Evolutionary conservation across 2,113 vertebrate species (phyloP), one percentile per base, ranked within the genome.

Genomic region (Corvus moneduloides): DNA sequence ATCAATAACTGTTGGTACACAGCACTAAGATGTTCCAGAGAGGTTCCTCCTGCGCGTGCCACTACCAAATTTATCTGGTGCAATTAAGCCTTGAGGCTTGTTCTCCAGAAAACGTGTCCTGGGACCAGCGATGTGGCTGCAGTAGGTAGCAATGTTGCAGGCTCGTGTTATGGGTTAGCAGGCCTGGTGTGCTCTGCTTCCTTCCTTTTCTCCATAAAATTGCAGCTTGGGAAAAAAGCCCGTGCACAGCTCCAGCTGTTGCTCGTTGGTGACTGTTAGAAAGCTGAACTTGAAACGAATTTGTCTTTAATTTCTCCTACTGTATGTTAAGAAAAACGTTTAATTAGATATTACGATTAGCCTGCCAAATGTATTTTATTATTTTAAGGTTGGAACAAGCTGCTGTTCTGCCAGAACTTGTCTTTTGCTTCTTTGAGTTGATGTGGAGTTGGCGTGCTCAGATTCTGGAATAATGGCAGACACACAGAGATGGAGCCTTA

Each of bases 1-100:
- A 95, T 93, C 52, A 63, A 17, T 94, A 86, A 84, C 86, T 22
- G 7, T 3, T 13, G 37, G 33, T 73, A 16, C 0, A 5, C 61
- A 43, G 55, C 39, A 1, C 28, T 28, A 1, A 52, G 73, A 56
- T 41, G 27, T 78, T 52, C 55, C 11, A 7, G 33, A 37, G 73
- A 1, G 10, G 2, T 51, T 67, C 77, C 23, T 33, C 12, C 13
- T 61, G 7, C 37, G 2, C 0, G 0, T 55, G 21, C 33, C 41
- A 5, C 23, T 13, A 2, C 43, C 33, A 11, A 2, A 20, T n/a
- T 10, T 37, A 6, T 48, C n/a, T 48, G 51, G 9, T 48, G 18
- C 22, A 35, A 16, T 15, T 30, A 13, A 78, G 26, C 41, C 72
- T 51, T 4, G 26, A 55, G 83, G 16, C 16, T 54, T 20, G 12